Evolutionary conservation across 2,797 vertebrate species (phyloP).

Genomic region (Chiroxiphia lanceolata): DNA sequence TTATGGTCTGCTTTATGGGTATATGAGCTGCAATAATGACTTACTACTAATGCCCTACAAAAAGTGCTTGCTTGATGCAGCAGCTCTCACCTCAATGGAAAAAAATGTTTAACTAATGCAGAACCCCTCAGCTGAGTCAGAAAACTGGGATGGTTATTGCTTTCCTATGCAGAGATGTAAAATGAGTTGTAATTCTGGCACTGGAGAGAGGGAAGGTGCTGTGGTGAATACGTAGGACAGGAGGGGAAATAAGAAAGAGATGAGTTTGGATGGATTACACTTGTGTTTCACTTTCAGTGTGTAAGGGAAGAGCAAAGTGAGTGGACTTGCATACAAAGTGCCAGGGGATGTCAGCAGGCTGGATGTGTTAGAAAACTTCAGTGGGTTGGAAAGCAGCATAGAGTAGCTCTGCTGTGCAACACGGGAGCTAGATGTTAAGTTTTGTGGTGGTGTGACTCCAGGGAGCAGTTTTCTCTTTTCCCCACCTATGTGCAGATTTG

Average conservation of each 20-base stretch:
- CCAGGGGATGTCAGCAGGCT: background rate
- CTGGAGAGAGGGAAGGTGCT: background rate
- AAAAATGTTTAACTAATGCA: background rate
- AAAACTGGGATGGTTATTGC: background rate
- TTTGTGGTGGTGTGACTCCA: background rate
- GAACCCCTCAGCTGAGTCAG: background rate
- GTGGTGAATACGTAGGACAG: background rate
- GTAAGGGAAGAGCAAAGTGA: background rate
- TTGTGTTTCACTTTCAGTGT: background rate
- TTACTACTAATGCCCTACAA: background rate
- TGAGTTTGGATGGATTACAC: background rate
- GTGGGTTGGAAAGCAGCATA: background rate
- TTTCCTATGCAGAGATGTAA: background rate
- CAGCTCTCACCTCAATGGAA: background rate
- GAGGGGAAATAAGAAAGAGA: background rate
- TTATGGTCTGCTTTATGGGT: background rate
- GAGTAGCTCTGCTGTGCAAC: background rate
- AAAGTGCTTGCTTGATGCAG: background rate
- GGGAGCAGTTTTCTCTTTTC: background rate
- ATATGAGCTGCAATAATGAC: background rate
- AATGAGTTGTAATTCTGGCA: background rate
- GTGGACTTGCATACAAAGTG: background rate
- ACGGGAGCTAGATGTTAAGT: background rate
- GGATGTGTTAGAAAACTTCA: background rate
- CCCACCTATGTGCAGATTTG: fast-evolving